Evolutionary conservation across 2,113 vertebrate species (phyloP), one percentile per base, ranked within the genome.

Genomic region (Eulacestoma nigropectus): DNA sequence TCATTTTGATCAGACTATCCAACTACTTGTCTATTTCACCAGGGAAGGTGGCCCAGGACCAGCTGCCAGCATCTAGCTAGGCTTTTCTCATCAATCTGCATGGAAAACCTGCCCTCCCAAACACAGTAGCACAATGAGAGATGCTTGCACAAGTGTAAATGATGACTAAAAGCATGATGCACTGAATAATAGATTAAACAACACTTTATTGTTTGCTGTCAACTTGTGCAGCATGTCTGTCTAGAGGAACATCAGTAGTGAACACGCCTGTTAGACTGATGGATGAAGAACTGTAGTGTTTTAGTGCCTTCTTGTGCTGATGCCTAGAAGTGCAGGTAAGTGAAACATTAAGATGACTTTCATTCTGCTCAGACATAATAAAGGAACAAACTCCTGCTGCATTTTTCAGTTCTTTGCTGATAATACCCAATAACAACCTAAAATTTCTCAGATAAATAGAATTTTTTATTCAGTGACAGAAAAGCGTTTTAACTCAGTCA

Each of bases 231-330:
- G 35, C 13, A 3, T 17, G 33, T 25, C n/a, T 80, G 80, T 42
- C 67, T 41, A 20, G 68, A 35, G 37, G 50, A 95, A 37, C 13
- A 17, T 19, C 27, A n/a, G 33, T 42, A 50, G 21, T 0, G 1
- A 78, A 37, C 2, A 5, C 0, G 76, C 23, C 53, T 77, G 75
- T 72, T 21, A 62, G 10, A 18, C 67, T 44, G 49, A 85, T 41
- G 41, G 69, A 59, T 55, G 47, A 72, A 75, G 72, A 93, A 98
- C 70, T 42, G 81, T 69, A 97, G 98, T 98, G 98, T 96, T 98
- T 96, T 95, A 96, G 97, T 92, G 97, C 98, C 98, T 73, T 97
- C 98, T 98, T 98, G 97, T 98, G 98, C 92, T 96, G 84, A 72
- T 41, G 85, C 42, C 84, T 95, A 94, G 97, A 97, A 98, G 67